Percentiles rank a stretch among this genome's conserved stretches.
These are phyloP conservation scores for Aethes cnicana DNA, from an alignment of 2,888 invertebrate genomes.

Conservation along the genomic window DNA sequence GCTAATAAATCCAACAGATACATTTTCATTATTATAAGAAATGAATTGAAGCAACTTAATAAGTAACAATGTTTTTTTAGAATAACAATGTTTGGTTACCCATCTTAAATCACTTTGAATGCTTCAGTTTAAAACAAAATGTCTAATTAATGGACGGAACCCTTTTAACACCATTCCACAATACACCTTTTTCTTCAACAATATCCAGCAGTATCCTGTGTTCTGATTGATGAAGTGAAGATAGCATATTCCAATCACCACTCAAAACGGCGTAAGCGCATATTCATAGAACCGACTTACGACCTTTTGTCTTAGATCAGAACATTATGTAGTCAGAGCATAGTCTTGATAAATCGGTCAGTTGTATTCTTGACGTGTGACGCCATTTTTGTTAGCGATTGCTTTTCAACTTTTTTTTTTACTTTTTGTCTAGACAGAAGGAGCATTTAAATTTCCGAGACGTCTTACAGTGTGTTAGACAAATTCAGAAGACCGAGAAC, in stretches of 20 bases:
- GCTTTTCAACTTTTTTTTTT: slow-evolving; percentile 45
- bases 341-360: slow-evolving; percentile 64
- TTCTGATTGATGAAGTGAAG: slow-evolving; percentile 73
- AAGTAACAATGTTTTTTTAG: too few species aligned
- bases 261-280: background rate
- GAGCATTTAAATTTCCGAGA: slow-evolving; percentile 7
- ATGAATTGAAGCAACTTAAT: too few species aligned
- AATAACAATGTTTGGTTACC: too few species aligned
- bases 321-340: slow-evolving; percentile 58
- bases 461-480: background rate
- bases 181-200: slow-evolving; percentile 54
- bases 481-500: too few species aligned
- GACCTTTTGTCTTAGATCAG: background rate
- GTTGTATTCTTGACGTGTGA: slow-evolving; percentile 60
- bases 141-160: background rate
- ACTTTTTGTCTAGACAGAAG: slow-evolving; percentile 3
- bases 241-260: slow-evolving; percentile 48
- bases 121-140: too few species aligned
- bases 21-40: too few species aligned
- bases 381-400: slow-evolving; percentile 57
- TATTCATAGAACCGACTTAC: background rate
- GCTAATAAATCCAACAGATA: too few species aligned
- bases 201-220: slow-evolving; percentile 77
- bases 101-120: too few species aligned
- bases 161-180: slow-evolving; percentile 2